These are phyloP conservation scores for Pantherophis guttatus DNA, from an alignment of 2,113 vertebrate genomes.

Conservation along the genomic window DNA sequence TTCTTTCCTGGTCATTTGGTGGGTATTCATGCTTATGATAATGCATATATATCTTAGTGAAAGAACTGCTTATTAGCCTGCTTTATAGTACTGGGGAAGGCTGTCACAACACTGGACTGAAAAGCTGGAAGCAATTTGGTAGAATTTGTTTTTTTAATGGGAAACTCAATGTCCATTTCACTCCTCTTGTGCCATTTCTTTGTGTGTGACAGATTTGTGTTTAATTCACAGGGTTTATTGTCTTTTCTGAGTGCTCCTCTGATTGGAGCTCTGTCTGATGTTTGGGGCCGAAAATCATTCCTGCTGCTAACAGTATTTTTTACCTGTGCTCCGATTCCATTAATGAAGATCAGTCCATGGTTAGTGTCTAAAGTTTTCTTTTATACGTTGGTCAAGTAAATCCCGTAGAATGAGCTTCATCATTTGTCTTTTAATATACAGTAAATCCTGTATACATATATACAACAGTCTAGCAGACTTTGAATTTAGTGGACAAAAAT, in stretches of 20 bases:
- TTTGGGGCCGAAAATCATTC: constrained; percentile 89
- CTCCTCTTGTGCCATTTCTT: background rate
- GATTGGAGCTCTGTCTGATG: constrained; percentile 86
- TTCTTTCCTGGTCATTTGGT: background rate
- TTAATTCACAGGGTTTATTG: constrained; percentile 75
- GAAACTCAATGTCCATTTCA: background rate
- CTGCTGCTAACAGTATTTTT: constrained; percentile 88
- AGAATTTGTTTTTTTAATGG: background rate
- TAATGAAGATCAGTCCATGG: constrained; percentile 91
- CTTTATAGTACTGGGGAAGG: background rate
- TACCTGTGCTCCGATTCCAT: constrained; percentile 86
- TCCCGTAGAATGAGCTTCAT: background rate
- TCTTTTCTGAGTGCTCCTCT: constrained; percentile 87
- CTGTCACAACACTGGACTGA: background rate
- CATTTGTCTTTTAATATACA: background rate
- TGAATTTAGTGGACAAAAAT: background rate
- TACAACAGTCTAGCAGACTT: background rate
- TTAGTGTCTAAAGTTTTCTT: constrained; percentile 51
- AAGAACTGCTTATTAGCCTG: background rate
- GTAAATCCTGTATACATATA: background rate
- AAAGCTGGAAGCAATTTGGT: background rate
- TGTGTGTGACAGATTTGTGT: background rate
- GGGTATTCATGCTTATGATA: background rate
- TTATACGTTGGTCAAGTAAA: background rate
- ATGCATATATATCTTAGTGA: background rate